Conservation (phyloP, 2,797 vertebrate genomes). For the Hippoglossus hippoglossus region DNA sequence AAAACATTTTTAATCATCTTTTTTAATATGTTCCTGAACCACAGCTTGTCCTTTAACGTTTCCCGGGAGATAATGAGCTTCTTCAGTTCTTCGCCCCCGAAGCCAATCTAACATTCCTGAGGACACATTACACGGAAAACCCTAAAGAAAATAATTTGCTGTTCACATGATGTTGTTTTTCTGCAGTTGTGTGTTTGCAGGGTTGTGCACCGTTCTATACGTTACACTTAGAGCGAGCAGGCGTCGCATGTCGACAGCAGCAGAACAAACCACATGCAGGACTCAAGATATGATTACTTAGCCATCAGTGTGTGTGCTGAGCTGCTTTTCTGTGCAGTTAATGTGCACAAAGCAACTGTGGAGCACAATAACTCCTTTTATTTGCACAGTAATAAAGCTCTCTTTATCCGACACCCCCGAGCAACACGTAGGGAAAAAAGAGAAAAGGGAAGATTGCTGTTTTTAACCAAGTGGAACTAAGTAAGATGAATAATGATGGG, state of each 20-base stretch:
- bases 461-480: constrained; percentile 25
- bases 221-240: not conserved
- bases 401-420: constrained; percentile 17
- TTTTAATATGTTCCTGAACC: not conserved
- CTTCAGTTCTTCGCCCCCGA: not conserved
- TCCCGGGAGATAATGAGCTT: not conserved
- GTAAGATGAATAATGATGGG: constrained; percentile 1
- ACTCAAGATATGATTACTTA: not conserved
- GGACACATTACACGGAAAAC: not conserved
- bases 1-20: not conserved
- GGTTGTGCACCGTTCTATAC: not conserved
- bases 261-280: not conserved
- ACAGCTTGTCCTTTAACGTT: constrained; percentile 1
- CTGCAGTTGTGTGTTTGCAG: not conserved
- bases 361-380: not conserved
- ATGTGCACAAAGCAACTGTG: not conserved
- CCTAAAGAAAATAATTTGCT: too few species aligned
- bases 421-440: not conserved
- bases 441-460: not conserved
- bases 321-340: not conserved
- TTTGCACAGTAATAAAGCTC: constrained; percentile 10
- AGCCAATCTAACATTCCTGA: not conserved
- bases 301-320: not conserved
- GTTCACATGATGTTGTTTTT: not conserved
- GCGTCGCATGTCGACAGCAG: not conserved